phyloP scores from a whole-genome alignment of 2,797 vertebrate species.

The Peromyscus nudipes region DNA sequence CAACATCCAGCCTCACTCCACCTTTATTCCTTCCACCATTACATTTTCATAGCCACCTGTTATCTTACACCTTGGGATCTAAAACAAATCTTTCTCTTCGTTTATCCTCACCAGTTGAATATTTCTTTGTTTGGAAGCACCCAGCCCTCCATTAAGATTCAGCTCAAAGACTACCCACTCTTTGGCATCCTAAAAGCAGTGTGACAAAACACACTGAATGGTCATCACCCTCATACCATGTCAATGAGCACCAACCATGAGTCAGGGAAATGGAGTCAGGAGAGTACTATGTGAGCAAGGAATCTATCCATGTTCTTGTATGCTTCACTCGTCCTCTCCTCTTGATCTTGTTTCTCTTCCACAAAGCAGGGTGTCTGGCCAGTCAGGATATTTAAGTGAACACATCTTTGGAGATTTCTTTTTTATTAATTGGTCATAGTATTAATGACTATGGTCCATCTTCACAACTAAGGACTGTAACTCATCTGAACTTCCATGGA shows the following conservation, averaged over 20 bases:
- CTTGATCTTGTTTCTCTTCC: not conserved
- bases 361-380: not conserved
- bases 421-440: conserved; percentile 19
- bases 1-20: not conserved
- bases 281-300: not conserved
- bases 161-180: not conserved
- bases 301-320: not conserved
- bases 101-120: not conserved
- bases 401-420: not conserved
- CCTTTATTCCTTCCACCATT: not conserved
- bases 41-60: not conserved
- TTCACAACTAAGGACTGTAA: conserved; percentile 35
- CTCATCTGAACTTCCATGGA: too few species aligned
- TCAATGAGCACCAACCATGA: not conserved
- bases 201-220: not conserved
- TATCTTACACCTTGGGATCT: not conserved
- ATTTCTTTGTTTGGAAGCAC: not conserved
- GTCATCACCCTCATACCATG: not conserved
- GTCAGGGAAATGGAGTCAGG: not conserved
- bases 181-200: not conserved
- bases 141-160: not conserved
- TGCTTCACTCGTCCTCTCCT: not conserved
- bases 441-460: conserved; percentile 19
- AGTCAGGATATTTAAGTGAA: not conserved
- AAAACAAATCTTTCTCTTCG: not conserved